These are phyloP conservation scores for Tiphia femorata DNA, from an alignment of 2,888 invertebrate species.

Conservation along the genomic window DNA sequence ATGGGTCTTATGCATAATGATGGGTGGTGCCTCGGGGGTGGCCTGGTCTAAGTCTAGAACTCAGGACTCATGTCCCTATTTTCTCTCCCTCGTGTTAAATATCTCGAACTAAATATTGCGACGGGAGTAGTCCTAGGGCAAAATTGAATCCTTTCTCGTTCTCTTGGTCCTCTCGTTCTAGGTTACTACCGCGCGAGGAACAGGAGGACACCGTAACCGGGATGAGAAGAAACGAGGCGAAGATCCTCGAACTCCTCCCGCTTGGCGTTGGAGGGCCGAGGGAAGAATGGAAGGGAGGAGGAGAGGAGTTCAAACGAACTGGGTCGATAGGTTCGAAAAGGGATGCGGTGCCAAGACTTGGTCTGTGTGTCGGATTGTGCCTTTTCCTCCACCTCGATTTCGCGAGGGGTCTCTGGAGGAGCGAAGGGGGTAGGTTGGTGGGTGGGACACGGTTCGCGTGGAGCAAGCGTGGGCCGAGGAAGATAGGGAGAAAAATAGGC, in stretches of 20 bases:
- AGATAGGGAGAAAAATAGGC: no score
- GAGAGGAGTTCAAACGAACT: conserved; percentile 11
- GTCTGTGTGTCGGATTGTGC: background rate
- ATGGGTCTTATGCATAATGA: no score
- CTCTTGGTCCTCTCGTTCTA: no score
- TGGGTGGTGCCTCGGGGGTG: no score
- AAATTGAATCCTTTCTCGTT: no score
- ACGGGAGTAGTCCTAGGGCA: no score
- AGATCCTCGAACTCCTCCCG: background rate
- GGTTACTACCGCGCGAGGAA: background rate
- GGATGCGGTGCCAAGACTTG: conserved; percentile 4
- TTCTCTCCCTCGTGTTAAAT: no score
- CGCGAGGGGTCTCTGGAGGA: background rate
- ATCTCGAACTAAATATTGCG: no score
- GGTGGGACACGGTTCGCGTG: background rate
- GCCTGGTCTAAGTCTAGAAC: no score
- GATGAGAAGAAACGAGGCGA: background rate
- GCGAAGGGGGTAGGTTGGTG: background rate
- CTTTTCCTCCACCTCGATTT: no score
- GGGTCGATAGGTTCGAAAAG: conserved; percentile 20
- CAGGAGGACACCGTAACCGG: no score
- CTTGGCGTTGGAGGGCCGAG: background rate
- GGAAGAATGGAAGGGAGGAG: background rate
- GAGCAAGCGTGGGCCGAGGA: background rate
- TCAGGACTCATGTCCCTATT: no score